Base-by-base conservation (phyloP, 1,140 invertebrate genomes). In the Calliphora vicina region DNA sequence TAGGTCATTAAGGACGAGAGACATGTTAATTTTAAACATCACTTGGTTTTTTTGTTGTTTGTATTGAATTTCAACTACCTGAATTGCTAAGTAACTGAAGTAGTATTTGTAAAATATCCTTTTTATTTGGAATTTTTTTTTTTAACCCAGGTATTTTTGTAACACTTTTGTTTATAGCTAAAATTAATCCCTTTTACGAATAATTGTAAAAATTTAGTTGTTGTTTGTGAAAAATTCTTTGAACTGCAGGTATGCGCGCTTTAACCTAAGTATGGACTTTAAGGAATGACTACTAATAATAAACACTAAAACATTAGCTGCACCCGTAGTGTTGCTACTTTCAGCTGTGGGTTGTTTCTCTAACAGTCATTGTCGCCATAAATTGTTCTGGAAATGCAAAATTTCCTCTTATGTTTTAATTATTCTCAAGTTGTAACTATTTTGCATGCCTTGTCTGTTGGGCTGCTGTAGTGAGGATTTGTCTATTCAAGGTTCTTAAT, bases 161-260 rank as follows among this genome's bases (percentile, higher is more conserved):
- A 35, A 6, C 6, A 2, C 9, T 10, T 12, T 1, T 67, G n/a
- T 67, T 67, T 67, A n/a, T 67, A 8, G 23, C n/a, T 2, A 67
- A 67, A 23, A 67, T 67, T 67, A 67, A 67, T 5, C 61, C 1
- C 2, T 10, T 23, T 20, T 67, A n/a, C n/a, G n/a, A n/a, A n/a
- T n/a, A n/a, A n/a, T n/a, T n/a, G n/a, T 20, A n/a, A 67, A 25
- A 23, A 23, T 61, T n/a, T 17, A 61, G 12, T 61, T 61, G 50
- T n/a, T n/a, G 35, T 35, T n/a, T 57, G 50, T 57, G 15, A 57
- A 57, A 23, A 67, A 23, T 67, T 67, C 20, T 78, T 78, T 78
- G 29, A 45, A 43, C 29, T 25, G 4, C 74, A 78, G 74, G 74
- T 78, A 78, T 45, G 73, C 35, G 74, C 20, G 61, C 35, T 43